A percentile compares a stretch with the other conserved stretches of the same genome.
phyloP scores from a whole-genome alignment of 2,888 invertebrate genomes.

The Agonopterix heracliana region DNA sequence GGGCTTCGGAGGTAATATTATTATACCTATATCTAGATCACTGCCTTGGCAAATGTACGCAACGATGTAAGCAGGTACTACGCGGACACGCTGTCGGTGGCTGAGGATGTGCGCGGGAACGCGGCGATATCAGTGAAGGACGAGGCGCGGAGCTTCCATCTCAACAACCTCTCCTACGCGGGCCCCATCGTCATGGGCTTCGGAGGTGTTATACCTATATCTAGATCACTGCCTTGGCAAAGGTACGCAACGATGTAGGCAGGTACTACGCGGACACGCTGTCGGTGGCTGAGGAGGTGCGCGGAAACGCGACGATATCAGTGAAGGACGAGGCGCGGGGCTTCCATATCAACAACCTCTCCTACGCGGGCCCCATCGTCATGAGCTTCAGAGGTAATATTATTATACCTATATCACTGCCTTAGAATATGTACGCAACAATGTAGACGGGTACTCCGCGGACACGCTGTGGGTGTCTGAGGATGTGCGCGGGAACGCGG shows the following conservation, averaged over 20 bases:
- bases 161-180: slow-evolving; percentile 94
- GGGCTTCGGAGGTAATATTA: slow-evolving; percentile 91
- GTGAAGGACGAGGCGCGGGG: slow-evolving; percentile 89
- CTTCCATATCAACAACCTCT: slow-evolving; percentile 91
- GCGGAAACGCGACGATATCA: slow-evolving; percentile 85
- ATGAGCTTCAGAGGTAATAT: slow-evolving; percentile 95
- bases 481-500: too few relatives aligned
- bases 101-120: slow-evolving; percentile 86
- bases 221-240: too few relatives aligned
- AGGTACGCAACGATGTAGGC: too few relatives aligned
- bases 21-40: too few relatives aligned
- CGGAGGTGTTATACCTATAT: too few relatives aligned
- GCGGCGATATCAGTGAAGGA: slow-evolving; percentile 87
- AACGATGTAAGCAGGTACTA: too few relatives aligned
- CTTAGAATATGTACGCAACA: too few relatives aligned
- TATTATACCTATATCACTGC: too few relatives aligned
- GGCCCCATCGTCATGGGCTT: slow-evolving; percentile 98
- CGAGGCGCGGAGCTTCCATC: slow-evolving; percentile 87
- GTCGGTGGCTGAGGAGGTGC: slow-evolving; percentile 85
- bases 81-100: slow-evolving; percentile 87
- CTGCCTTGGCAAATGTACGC: too few relatives aligned
- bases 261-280: slow-evolving; percentile 90
- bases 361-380: slow-evolving; percentile 97
- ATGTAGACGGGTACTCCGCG: too few relatives aligned
- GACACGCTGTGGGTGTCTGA: too few relatives aligned